Evolutionary conservation across 1,140 invertebrate species (phyloP).

Genomic region (Grapholita molesta): DNA sequence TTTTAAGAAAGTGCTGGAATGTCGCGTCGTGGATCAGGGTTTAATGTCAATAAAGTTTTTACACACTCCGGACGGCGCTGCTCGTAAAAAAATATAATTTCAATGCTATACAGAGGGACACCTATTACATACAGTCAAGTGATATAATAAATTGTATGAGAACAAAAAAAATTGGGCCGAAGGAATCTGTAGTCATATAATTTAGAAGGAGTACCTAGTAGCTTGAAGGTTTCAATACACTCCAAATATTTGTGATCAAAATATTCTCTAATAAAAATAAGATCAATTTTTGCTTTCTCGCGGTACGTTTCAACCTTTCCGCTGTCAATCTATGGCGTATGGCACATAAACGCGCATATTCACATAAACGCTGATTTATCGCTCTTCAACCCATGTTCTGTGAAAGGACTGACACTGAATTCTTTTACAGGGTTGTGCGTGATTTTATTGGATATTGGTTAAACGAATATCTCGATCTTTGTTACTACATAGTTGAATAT

Average conservation of each 20-base stretch:
- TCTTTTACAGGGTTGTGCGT: not conserved
- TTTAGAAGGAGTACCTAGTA: no score
- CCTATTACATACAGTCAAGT: not conserved
- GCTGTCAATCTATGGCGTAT: not conserved
- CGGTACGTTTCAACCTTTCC: not conserved
- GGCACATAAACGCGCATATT: not conserved
- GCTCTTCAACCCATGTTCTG: not conserved
- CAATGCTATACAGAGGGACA: not conserved
- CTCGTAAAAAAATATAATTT: constrained; percentile 32
- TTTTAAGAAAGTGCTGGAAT: not conserved
- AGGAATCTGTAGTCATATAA: no score
- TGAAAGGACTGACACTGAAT: not conserved
- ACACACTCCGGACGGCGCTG: constrained; percentile 16
- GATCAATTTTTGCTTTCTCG: no score
- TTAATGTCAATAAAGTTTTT: constrained; percentile 42
- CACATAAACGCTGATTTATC: not conserved
- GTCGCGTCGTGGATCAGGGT: constrained; percentile 29
- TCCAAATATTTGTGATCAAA: no score
- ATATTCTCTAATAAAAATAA: no score
- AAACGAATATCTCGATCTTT: no score
- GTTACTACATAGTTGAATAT: no score
- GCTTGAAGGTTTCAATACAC: no score
- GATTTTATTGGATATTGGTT: constrained; percentile 7
- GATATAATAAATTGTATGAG: not conserved
- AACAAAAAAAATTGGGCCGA: no score